Conservation (phyloP, 2,113 vertebrate species). For the Struthio camelus region DNA sequence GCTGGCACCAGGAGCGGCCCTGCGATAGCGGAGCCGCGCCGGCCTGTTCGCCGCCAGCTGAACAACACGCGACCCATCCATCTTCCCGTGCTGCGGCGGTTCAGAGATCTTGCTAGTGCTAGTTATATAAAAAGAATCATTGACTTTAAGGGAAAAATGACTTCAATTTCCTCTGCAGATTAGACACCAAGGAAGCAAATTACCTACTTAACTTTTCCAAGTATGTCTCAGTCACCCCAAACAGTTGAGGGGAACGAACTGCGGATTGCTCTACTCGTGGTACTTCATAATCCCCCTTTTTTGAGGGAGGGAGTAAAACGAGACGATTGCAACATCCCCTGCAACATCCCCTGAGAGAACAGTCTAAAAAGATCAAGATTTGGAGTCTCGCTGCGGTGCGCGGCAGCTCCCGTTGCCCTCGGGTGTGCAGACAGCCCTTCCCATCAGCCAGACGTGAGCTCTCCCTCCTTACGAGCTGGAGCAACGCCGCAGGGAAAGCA, state of each 20-base stretch:
- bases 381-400: rapidly evolving
- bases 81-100: rapidly evolving
- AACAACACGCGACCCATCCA: neutral
- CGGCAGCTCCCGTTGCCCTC: neutral
- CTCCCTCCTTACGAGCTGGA: neutral
- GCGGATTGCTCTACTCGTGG: rapidly evolving
- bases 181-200: neutral
- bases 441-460: neutral
- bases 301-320: neutral
- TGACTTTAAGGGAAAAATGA: neutral
- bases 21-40: neutral
- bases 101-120: rapidly evolving
- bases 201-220: neutral
- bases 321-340: neutral
- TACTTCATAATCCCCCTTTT: neutral
- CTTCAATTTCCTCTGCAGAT: neutral
- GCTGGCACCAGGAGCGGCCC: neutral
- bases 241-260: neutral
- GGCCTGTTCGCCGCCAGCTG: neutral
- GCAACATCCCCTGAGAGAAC: neutral
- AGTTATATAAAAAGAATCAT: neutral
- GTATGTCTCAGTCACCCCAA: neutral
- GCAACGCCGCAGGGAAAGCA: neutral
- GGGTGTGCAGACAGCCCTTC: neutral
- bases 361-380: neutral